Evolutionary conservation across 1,140 invertebrate species (phyloP).

Genomic region (Brachionus rubens): DNA sequence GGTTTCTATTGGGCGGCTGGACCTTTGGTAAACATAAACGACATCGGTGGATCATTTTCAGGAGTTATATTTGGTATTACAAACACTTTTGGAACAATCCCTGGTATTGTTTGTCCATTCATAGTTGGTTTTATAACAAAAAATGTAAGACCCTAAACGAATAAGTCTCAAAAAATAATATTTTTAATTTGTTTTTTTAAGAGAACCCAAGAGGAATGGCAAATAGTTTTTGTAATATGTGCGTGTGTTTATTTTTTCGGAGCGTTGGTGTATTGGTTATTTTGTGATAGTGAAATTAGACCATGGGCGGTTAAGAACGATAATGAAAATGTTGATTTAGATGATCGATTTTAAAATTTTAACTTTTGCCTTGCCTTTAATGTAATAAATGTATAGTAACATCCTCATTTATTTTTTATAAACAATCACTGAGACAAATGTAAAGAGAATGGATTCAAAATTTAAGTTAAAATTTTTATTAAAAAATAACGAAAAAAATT

Average conservation of each 20-base stretch:
- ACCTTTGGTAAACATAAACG: slow-evolving; percentile 79
- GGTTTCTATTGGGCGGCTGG: slow-evolving; percentile 63
- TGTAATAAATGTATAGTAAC: too few species aligned
- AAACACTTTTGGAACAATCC: slow-evolving; percentile 58
- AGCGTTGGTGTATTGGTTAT: not conserved
- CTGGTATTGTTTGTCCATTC: slow-evolving; percentile 58
- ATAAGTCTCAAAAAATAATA: not conserved
- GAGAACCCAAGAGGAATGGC: not conserved
- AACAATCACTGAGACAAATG: too few species aligned
- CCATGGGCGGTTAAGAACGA: not conserved
- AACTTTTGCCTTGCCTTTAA: too few species aligned
- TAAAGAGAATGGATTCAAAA: not conserved
- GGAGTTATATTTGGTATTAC: slow-evolving; percentile 64
- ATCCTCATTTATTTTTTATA: too few species aligned
- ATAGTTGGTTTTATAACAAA: slow-evolving; percentile 55
- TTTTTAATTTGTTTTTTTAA: slow-evolving; percentile 40
- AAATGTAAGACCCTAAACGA: slow-evolving; percentile 48
- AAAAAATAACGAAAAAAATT: too few species aligned
- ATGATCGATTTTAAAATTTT: too few species aligned
- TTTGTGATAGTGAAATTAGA: not conserved
- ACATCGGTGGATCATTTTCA: slow-evolving; percentile 83
- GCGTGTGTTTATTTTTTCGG: not conserved
- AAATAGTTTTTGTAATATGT: not conserved
- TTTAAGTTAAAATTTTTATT: too few species aligned
- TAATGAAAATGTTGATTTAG: not conserved